Evolutionary conservation across 1,140 invertebrate species (phyloP).

Genomic region (Euura saliciscinereae): DNA sequence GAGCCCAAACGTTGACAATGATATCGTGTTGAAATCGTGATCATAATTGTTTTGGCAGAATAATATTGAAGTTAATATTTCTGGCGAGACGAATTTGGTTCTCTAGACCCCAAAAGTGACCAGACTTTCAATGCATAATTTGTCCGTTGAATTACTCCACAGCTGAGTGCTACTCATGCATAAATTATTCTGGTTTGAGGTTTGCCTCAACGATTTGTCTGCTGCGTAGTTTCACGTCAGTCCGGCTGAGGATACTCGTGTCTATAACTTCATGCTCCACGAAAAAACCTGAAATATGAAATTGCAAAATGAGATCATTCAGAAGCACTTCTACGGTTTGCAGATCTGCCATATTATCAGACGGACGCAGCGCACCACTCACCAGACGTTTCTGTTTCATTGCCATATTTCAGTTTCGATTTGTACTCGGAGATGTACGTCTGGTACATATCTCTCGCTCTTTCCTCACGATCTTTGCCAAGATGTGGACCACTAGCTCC

Average conservation of each 20-base stretch:
- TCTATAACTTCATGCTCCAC: slow-evolving; percentile 44
- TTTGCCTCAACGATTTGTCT: slow-evolving; percentile 42
- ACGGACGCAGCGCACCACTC: background rate
- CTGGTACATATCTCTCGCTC: slow-evolving; percentile 46
- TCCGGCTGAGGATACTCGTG: slow-evolving; percentile 34
- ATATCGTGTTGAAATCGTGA: no score
- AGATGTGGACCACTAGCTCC: slow-evolving; percentile 44
- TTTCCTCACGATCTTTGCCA: slow-evolving; percentile 36
- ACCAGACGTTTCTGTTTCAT: slow-evolving; percentile 33
- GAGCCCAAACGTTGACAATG: no score
- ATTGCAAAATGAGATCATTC: no score
- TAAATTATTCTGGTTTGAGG: slow-evolving; percentile 30
- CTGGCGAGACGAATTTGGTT: no score
- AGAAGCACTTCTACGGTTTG: no score
- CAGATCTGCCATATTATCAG: no score
- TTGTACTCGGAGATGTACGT: slow-evolving; percentile 45
- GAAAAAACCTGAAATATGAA: slow-evolving; percentile 32
- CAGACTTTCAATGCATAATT: no score
- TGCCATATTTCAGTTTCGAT: slow-evolving; percentile 34
- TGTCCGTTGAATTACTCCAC: no score
- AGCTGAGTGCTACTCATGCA: background rate
- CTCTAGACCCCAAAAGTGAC: no score
- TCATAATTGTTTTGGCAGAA: no score
- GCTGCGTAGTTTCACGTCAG: slow-evolving; percentile 45
- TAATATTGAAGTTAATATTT: no score